A percentile compares a stretch with the other conserved stretches of the same genome.
Conservation (phyloP, 1,140 invertebrate genomes). For the Argopecten irradians region DNA sequence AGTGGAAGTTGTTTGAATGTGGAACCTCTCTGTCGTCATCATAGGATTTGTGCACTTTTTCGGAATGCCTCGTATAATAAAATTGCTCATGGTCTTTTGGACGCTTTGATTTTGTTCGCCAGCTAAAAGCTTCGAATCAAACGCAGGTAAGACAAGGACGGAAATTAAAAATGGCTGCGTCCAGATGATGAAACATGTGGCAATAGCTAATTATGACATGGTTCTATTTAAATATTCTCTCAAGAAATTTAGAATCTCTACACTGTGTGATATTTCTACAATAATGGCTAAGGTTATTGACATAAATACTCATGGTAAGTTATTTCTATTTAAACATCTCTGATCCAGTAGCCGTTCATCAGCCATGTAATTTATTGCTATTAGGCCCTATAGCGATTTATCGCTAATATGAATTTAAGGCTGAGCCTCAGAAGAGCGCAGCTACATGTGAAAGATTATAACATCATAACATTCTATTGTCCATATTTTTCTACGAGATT, state of each 20-base stretch:
- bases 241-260: neutral
- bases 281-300: neutral
- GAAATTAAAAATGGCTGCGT: neutral
- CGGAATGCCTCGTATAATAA: neutral
- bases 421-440: no score
- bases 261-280: neutral
- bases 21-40: neutral
- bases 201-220: neutral
- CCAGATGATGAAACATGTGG: conserved; percentile 6
- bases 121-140: neutral
- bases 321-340: no score
- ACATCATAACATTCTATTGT: no score
- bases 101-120: neutral
- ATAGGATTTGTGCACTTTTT: neutral
- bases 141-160: neutral
- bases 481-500: no score
- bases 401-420: no score
- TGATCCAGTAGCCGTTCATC: no score
- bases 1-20: neutral
- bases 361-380: no score
- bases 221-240: neutral
- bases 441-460: no score
- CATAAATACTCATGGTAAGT: neutral
- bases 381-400: no score
- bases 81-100: neutral